Percentiles rank a stretch among this genome's conserved stretches.
These are phyloP conservation scores for Eristalis arbustorum DNA, from an alignment of 2,888 invertebrate genomes.

Conservation along the genomic window DNA sequence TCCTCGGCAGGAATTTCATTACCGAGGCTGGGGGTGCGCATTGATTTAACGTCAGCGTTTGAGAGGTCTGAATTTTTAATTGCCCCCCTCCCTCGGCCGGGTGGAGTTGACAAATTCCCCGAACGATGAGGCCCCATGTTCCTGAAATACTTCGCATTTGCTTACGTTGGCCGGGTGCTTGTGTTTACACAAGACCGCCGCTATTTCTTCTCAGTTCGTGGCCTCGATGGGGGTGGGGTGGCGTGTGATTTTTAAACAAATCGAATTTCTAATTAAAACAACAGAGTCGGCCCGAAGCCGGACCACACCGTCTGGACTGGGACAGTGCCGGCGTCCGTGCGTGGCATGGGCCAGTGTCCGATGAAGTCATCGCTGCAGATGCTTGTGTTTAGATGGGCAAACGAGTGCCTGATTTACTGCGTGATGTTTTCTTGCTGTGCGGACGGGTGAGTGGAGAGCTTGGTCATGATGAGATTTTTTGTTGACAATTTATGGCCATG, in stretches of 20 bases:
- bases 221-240: neutral
- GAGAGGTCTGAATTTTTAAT: slow-evolving; percentile 30
- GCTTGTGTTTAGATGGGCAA: neutral
- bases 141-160: neutral
- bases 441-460: too few species aligned
- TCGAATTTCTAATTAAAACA: slow-evolving; percentile 9
- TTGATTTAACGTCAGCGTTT: slow-evolving; percentile 23
- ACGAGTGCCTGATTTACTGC: neutral
- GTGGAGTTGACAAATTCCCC: neutral
- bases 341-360: neutral
- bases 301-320: neutral
- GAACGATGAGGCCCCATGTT: neutral
- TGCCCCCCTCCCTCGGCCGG: neutral
- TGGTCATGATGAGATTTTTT: neutral
- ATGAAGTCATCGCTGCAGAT: slow-evolving; percentile 16
- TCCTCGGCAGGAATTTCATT: slow-evolving; percentile 27
- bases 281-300: neutral
- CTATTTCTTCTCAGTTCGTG: slow-evolving; percentile 6
- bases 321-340: neutral
- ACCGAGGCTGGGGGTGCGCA: slow-evolving; percentile 14
- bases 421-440: neutral
- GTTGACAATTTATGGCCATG: neutral
- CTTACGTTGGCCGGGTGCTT: neutral
- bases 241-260: slow-evolving; percentile 30
- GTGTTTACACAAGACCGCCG: slow-evolving; percentile 20